Conservation (phyloP, 1,140 invertebrate genomes). For the Meteorus sp. region DNA sequence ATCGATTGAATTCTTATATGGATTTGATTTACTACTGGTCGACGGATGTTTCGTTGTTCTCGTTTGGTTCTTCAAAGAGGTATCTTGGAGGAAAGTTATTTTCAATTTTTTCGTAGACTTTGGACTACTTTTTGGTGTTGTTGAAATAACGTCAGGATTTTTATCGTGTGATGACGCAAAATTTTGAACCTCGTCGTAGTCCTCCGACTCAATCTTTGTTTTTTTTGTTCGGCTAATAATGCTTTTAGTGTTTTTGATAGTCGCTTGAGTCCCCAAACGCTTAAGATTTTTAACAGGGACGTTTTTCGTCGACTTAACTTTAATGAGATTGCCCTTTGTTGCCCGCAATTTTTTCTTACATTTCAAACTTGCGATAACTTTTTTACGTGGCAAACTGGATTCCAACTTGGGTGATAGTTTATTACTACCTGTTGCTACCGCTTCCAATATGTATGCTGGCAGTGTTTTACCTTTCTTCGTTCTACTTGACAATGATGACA, state of each 20-base stretch:
- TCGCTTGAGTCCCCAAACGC: conserved; percentile 32
- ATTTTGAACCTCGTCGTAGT: conserved; percentile 29
- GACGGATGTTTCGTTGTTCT: conserved; percentile 16
- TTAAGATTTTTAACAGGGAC: conserved; percentile 48
- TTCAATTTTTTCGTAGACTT: conserved; percentile 39
- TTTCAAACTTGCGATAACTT: conserved; percentile 48
- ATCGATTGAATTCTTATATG: conserved; percentile 46
- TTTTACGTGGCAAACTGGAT: conserved; percentile 51
- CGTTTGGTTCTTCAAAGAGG: conserved; percentile 33
- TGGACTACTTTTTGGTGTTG: conserved; percentile 36
- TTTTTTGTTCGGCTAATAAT: conserved; percentile 45
- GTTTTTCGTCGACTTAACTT: conserved; percentile 49
- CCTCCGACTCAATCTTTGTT: conserved; percentile 31
- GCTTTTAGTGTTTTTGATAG: conserved; percentile 45
- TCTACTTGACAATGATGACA: conserved; percentile 43
- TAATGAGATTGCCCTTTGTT: conserved; percentile 45
- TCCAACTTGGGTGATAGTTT: conserved; percentile 51
- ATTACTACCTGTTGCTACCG: conserved; percentile 49
- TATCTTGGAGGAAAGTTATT: conserved; percentile 25
- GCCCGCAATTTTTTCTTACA: conserved; percentile 49
- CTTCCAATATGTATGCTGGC: conserved; percentile 36
- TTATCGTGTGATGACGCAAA: background rate
- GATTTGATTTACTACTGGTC: conserved; percentile 30
- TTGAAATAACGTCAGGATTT: background rate
- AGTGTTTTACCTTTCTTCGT: conserved; percentile 45